Percentiles rank a stretch among this genome's conserved stretches.
Evolutionary conservation across 30 jellyfish, hydroid and myxozoan genomes (phyloP).

Genomic region (Hydra vulgaris): DNA sequence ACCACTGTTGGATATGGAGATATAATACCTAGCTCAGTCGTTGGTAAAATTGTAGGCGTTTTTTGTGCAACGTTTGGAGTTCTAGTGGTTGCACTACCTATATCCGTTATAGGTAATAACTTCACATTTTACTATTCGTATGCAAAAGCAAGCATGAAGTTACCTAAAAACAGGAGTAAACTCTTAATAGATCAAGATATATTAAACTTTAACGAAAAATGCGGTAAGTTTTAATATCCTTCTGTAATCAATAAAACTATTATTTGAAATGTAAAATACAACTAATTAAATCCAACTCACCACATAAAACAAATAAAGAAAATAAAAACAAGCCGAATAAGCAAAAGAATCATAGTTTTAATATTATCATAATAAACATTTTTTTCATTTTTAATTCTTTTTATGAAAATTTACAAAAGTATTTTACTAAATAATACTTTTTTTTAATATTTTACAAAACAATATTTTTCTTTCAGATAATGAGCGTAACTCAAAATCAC

Average conservation of each 20-base stretch:
- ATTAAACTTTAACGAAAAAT: neutral
- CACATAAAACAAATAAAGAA: no score
- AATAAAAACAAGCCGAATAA: no score
- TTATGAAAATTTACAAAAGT: no score
- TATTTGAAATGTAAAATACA: no score
- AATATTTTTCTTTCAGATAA: neutral
- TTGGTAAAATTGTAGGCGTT: constrained; percentile 75
- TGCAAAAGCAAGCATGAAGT: constrained; percentile 87
- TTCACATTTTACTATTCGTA: constrained; percentile 79
- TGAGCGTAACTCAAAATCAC: neutral
- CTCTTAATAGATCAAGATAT: neutral
- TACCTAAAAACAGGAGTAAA: constrained; percentile 35
- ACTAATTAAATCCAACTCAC: no score
- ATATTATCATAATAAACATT: no score
- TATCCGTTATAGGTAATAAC: constrained; percentile 87
- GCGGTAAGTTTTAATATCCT: neutral
- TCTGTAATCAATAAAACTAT: neutral
- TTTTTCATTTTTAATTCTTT: no score
- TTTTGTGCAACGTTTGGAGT: constrained; percentile 87
- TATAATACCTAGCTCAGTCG: constrained; percentile 11
- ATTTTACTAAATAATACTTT: neutral
- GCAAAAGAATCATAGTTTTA: no score
- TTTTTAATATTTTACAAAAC: no score
- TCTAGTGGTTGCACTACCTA: constrained; percentile 79
- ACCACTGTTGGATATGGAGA: constrained; percentile 92